phyloP scores from a whole-genome alignment of 2,888 invertebrate genomes.

The Rotaria magnacalcarata region DNA sequence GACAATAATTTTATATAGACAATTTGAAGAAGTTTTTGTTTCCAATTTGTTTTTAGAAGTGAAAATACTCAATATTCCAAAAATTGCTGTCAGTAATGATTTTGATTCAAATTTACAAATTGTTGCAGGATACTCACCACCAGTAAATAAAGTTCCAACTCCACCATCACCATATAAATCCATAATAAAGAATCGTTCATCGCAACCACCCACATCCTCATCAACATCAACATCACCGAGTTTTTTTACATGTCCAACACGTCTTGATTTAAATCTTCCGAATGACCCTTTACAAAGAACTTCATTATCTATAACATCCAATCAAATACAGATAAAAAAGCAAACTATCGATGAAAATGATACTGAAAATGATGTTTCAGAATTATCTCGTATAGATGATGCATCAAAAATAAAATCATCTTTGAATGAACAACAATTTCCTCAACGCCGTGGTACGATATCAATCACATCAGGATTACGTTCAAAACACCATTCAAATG shows the following conservation, averaged over 20 bases:
- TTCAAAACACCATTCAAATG: background rate
- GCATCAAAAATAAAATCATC: background rate
- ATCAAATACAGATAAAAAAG: background rate
- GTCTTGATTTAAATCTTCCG: background rate
- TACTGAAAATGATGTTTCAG: constrained; percentile 33
- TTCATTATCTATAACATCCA: background rate
- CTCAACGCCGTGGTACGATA: background rate
- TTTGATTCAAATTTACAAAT: background rate
- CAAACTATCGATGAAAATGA: constrained; percentile 12
- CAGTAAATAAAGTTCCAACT: background rate
- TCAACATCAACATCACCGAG: background rate
- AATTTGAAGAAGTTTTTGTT: background rate
- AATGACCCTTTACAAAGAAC: background rate
- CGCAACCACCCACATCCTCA: background rate
- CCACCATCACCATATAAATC: constrained; percentile 9
- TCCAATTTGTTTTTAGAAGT: background rate
- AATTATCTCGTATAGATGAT: background rate
- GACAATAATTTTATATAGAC: background rate
- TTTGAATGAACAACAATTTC: background rate
- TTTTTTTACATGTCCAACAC: constrained; percentile 1
- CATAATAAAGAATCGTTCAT: background rate
- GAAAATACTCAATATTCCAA: constrained; percentile 13
- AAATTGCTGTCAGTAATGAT: constrained; percentile 15
- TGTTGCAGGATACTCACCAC: background rate
- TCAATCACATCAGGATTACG: background rate